Evolutionary conservation across 2,113 vertebrate species (phyloP).

Genomic region (Chaetops frenatus): DNA sequence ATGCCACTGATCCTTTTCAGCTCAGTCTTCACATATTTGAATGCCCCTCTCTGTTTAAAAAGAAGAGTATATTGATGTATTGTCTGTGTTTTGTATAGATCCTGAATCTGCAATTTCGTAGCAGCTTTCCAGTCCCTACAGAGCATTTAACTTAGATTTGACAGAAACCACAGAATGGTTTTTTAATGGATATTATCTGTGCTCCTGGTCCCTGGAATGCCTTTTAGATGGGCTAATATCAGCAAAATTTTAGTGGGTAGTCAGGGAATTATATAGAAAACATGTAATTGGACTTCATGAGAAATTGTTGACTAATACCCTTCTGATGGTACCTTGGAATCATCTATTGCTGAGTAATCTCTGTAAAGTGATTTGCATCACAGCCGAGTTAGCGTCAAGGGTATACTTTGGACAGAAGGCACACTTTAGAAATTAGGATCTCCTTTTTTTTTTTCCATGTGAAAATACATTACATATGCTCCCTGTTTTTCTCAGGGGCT

Average conservation of each 20-base stretch:
- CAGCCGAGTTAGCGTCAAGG: constrained; percentile 52
- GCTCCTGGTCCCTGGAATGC: constrained; percentile 63
- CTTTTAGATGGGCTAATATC: constrained; percentile 69
- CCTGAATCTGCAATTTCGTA: constrained; percentile 65
- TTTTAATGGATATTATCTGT: constrained; percentile 60
- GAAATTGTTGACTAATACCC: constrained; percentile 63
- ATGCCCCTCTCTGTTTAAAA: not conserved
- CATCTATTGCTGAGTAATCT: constrained; percentile 64
- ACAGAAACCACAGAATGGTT: constrained; percentile 60
- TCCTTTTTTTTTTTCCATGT: constrained; percentile 30
- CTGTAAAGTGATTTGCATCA: constrained; percentile 65
- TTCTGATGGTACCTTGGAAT: constrained; percentile 52
- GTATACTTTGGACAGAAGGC: constrained; percentile 68
- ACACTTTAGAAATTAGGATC: constrained; percentile 60
- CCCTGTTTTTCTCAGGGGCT: constrained; percentile 66
- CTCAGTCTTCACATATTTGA: not conserved
- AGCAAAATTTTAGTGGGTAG: constrained; percentile 73
- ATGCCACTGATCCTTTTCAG: not conserved
- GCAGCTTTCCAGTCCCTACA: constrained; percentile 45
- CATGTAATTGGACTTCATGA: constrained; percentile 66
- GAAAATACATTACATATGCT: constrained; percentile 70
- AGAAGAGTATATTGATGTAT: not conserved
- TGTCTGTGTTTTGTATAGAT: constrained; percentile 48
- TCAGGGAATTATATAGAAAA: constrained; percentile 69
- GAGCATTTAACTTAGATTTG: constrained; percentile 65